Percentiles rank a stretch among this genome's conserved stretches.
Evolutionary conservation across 2,888 invertebrate genomes (phyloP).

Genomic region (Cryptus armator): DNA sequence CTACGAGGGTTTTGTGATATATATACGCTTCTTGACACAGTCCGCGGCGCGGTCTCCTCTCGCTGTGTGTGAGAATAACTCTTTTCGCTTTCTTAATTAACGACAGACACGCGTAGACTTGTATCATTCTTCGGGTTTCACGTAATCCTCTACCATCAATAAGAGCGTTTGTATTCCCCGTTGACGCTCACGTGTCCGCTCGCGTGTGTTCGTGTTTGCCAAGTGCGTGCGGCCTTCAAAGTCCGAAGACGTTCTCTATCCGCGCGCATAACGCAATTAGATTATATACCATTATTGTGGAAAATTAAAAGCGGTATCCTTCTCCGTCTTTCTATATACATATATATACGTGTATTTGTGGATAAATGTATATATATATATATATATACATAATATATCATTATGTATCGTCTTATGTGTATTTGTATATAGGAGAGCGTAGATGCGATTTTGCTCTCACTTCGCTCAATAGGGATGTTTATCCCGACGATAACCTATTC

Average conservation of each 20-base stretch:
- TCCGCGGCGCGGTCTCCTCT: neutral
- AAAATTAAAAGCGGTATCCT: slow-evolving; percentile 30
- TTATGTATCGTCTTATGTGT: no score
- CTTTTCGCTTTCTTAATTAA: slow-evolving; percentile 74
- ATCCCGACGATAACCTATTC: slow-evolving; percentile 28
- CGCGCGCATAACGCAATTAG: slow-evolving; percentile 37
- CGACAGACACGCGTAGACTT: slow-evolving; percentile 67
- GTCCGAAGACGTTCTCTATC: slow-evolving; percentile 32
- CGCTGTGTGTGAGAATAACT: slow-evolving; percentile 45
- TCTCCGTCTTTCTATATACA: neutral
- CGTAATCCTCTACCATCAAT: slow-evolving; percentile 37
- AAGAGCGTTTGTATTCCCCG: slow-evolving; percentile 8
- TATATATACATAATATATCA: no score
- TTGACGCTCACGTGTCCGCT: neutral
- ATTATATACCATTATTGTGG: slow-evolving; percentile 18
- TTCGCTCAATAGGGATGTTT: slow-evolving; percentile 26
- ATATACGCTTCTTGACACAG: slow-evolving; percentile 9
- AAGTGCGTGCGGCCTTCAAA: slow-evolving; percentile 18
- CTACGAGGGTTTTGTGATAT: slow-evolving; percentile 71
- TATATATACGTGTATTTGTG: no score
- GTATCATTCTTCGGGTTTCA: slow-evolving; percentile 25
- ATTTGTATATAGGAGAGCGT: neutral
- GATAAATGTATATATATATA: no score
- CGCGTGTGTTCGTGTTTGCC: neutral
- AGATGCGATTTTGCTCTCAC: neutral